A percentile compares a stretch with the other conserved stretches of the same genome.
These are phyloP conservation scores for Drosophila melanosoma DNA, from an alignment of 2,888 invertebrate species.

Conservation along the genomic window DNA sequence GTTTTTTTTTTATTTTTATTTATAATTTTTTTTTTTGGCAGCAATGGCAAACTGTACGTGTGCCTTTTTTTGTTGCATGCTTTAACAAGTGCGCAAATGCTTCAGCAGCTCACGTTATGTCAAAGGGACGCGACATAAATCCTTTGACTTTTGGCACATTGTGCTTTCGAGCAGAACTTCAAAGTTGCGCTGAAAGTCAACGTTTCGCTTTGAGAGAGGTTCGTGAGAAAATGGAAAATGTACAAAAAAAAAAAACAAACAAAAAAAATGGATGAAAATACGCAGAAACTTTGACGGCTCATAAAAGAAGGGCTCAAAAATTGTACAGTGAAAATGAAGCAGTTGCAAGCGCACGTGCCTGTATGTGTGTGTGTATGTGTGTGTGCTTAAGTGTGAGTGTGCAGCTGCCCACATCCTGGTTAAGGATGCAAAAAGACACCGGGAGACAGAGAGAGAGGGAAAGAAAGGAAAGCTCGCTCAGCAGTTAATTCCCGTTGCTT, in stretches of 20 bases:
- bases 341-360: conserved; percentile 8
- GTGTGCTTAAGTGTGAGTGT: conserved; percentile 1
- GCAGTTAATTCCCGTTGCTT: conserved; percentile 73
- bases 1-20: background rate
- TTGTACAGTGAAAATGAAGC: conserved; percentile 45
- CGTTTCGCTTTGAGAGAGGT: conserved; percentile 34
- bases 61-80: conserved; percentile 9
- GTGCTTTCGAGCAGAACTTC: conserved; percentile 59
- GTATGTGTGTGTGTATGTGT: background rate
- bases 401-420: conserved; percentile 34
- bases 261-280: conserved; percentile 12
- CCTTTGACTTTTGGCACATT: conserved; percentile 53
- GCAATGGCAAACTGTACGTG: background rate
- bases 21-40: background rate
- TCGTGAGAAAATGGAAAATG: conserved; percentile 9
- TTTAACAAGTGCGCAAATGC: conserved; percentile 40
- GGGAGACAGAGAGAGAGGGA: background rate
- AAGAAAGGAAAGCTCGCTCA: conserved; percentile 29
- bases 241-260: background rate
- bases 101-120: conserved; percentile 27
- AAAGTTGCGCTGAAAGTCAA: conserved; percentile 52
- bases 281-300: conserved; percentile 39
- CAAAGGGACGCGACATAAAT: conserved; percentile 47
- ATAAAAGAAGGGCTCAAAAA: conserved; percentile 46
- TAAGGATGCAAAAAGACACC: conserved; percentile 8